Conservation (phyloP, 2,888 invertebrate species). For the Phania funesta region DNA sequence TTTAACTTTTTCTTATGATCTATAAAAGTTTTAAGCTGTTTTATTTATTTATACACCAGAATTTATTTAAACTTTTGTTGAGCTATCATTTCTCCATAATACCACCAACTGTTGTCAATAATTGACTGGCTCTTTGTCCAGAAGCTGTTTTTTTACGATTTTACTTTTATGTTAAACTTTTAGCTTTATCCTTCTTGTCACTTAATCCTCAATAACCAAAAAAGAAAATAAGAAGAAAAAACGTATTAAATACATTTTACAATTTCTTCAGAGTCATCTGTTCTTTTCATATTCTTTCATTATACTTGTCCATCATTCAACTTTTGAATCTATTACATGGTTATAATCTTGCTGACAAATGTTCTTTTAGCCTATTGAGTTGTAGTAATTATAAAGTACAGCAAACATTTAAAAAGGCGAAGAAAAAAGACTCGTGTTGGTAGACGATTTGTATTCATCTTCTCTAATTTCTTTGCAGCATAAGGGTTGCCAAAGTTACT, state of each 20-base stretch:
- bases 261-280: constrained; percentile 36
- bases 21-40: no score
- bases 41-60: no score
- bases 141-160: neutral
- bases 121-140: neutral
- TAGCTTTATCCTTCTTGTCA: constrained; percentile 28
- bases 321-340: constrained; percentile 66
- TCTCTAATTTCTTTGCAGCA: constrained; percentile 41
- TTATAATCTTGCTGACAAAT: constrained; percentile 66
- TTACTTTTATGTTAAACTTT: constrained; percentile 12
- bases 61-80: no score
- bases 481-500: constrained; percentile 33
- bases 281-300: constrained; percentile 46
- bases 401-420: neutral
- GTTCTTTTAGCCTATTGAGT: constrained; percentile 67
- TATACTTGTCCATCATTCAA: constrained; percentile 61
- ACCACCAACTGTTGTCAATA: constrained; percentile 12
- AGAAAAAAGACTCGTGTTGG: constrained; percentile 17
- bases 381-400: constrained; percentile 63
- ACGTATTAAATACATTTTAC: constrained; percentile 51
- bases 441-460: constrained; percentile 40
- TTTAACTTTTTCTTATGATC: no score
- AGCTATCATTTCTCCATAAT: no score
- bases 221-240: neutral
- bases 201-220: constrained; percentile 19